phyloP scores from a whole-genome alignment of 2,797 vertebrate genomes.

The Anguilla megastoma region DNA sequence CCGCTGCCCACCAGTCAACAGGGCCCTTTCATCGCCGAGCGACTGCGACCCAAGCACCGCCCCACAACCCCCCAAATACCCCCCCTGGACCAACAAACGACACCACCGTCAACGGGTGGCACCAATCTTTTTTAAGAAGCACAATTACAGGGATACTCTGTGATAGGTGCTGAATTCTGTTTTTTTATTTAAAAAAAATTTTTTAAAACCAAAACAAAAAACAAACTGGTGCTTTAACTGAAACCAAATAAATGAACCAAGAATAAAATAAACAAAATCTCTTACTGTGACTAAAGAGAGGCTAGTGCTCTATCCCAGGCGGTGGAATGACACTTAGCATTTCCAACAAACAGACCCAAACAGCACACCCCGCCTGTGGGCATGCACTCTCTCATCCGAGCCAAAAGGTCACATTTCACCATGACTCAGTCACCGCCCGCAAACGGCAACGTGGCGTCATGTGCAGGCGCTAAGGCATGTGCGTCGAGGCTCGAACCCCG shows the following conservation, averaged over 20 bases:
- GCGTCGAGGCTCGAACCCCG: neutral
- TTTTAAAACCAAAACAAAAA: too few species aligned
- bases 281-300: neutral
- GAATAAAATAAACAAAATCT: neutral
- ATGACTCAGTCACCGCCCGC: neutral
- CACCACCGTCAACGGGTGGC: neutral
- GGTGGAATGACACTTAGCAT: neutral
- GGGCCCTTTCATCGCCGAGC: constrained; percentile 13
- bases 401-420: neutral
- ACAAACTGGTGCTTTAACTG: neutral
- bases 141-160: neutral
- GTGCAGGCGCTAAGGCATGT: neutral
- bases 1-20: neutral
- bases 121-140: neutral
- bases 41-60: neutral
- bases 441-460: neutral
- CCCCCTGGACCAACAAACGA: neutral
- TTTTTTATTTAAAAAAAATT: too few species aligned
- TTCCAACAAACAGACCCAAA: neutral
- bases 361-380: neutral
- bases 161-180: neutral
- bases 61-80: neutral
- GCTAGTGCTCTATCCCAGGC: neutral
- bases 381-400: neutral
- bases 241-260: too few species aligned